Evolutionary conservation across 2,113 vertebrate species (phyloP), one percentile per base, ranked within the genome.

Genomic region (Rostratula benghalensis): DNA sequence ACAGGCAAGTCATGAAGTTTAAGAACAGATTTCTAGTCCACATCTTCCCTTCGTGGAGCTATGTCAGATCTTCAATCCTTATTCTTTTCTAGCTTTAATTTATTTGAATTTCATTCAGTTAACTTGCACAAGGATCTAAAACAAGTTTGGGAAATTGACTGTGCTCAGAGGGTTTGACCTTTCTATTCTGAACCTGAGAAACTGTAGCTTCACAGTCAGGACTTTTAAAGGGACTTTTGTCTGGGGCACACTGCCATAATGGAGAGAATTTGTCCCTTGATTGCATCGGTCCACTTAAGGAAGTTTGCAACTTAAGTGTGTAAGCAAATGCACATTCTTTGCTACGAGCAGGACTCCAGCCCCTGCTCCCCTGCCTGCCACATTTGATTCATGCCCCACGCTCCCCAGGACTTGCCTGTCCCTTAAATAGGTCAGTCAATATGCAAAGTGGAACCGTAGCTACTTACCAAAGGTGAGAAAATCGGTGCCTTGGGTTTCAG

Each of bases 341-440:
- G 39, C 51, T 83, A 25, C 1, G 16, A 28, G 56, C 1, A 51
- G 80, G 83, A 83, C 45, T 12, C 6, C n/a, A 89, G 63, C 54
- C 64, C 69, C 30, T 19, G 37, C 61, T 64, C 31, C 48, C 63
- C 67, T 96, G 75, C 53, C 82, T 85, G 64, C 48, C 73, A 28
- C 74, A 5, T 53, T 27, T 35, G 37, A 64, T 87, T 60, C 57
- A 39, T 90, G 84, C 83, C n/a, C 50, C 78, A 15, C 0, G 2
- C 23, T 85, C 59, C 59, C 71, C 13, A 74, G 73, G 83, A 57
- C 17, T 12, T 59, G 73, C 73, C 87, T 74, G 56, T 43, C 85
- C 60, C 68, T 37, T 81, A 96, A 95, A 79, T 95, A 69, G 97
- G 96, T 92, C 97, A 92, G 91, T 94, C 93, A 90, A 63, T 90